A percentile compares a stretch with the other conserved stretches of the same genome.
Evolutionary conservation across 2,797 vertebrate species (phyloP).

Genomic region (Poecilia gillii): DNA sequence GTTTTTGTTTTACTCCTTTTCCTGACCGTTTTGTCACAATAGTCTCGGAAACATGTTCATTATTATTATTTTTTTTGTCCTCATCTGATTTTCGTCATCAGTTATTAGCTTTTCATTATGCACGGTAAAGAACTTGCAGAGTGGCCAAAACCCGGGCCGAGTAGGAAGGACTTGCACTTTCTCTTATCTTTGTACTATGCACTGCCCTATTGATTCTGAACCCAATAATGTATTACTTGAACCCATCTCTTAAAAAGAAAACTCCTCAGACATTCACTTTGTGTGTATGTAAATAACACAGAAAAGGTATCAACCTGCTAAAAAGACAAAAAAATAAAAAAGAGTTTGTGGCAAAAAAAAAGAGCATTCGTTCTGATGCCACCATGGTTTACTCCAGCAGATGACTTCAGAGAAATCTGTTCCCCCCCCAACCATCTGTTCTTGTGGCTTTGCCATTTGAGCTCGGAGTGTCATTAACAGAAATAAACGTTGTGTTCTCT

Average conservation of each 20-base stretch:
- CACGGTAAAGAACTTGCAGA: conserved; percentile 86
- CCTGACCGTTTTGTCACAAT: conserved; percentile 77
- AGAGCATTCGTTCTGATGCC: conserved; percentile 85
- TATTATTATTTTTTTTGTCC: conserved; percentile 21
- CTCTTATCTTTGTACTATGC: conserved; percentile 99
- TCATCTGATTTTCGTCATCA: conserved; percentile 37
- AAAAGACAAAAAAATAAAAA: conserved; percentile 78
- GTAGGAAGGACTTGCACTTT: conserved; percentile 99
- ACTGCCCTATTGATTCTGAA: conserved; percentile 99
- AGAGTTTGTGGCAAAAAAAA: conserved; percentile 78
- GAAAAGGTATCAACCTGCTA: conserved; percentile 80
- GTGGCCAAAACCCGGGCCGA: conserved; percentile 84
- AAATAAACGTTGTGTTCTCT: conserved; percentile 98
- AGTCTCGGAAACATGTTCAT: conserved; percentile 58
- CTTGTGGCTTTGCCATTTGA: conserved; percentile 93
- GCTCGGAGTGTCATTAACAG: conserved; percentile 97
- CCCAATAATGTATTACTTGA: conserved; percentile 99
- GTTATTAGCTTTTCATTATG: conserved; percentile 78
- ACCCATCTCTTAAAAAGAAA: conserved; percentile 91
- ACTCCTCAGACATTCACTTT: conserved; percentile 88
- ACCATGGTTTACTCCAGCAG: conserved; percentile 88
- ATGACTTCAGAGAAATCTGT: conserved; percentile 88
- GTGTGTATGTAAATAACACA: conserved; percentile 96
- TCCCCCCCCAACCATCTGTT: conserved; percentile 90
- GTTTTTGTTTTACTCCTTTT: conserved; percentile 63